Evolutionary conservation across 1,140 invertebrate genomes (phyloP).

Genomic region (Eulimnadia texana): DNA sequence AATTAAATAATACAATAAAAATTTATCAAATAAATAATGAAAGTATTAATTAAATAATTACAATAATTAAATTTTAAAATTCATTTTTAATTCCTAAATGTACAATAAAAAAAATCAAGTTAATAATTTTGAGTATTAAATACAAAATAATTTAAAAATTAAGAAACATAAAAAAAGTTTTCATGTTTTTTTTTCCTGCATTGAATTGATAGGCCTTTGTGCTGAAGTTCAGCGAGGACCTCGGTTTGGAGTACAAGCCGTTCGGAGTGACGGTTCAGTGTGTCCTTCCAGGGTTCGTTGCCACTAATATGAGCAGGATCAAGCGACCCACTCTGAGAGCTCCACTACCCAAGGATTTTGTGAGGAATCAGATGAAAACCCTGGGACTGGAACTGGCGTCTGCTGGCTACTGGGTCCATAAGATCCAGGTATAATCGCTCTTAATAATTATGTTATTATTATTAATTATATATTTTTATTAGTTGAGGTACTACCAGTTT

Average conservation of each 20-base stretch:
- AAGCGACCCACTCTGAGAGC: conserved; percentile 59
- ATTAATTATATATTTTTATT: not conserved
- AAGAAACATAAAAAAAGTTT: too few relatives aligned
- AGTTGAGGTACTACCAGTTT: conserved; percentile 3
- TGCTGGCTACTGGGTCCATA: conserved; percentile 48
- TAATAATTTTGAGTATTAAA: too few relatives aligned
- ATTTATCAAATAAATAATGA: too few relatives aligned
- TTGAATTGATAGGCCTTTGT: conserved; percentile 50
- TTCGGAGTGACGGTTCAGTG: conserved; percentile 71
- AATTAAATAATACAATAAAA: too few relatives aligned
- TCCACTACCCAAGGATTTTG: conserved; percentile 61
- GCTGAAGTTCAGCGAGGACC: conserved; percentile 63
- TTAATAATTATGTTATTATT: not conserved
- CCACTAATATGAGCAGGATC: conserved; percentile 85
- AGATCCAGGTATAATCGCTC: conserved; percentile 21
- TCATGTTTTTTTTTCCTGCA: conserved; percentile 12
- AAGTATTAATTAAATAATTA: too few relatives aligned
- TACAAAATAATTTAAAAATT: too few relatives aligned
- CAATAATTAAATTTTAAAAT: too few relatives aligned
- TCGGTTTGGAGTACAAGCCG: conserved; percentile 58
- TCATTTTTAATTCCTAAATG: too few relatives aligned
- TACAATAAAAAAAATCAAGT: too few relatives aligned
- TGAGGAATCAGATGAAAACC: conserved; percentile 55
- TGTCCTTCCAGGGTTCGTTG: conserved; percentile 73
- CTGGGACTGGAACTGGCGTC: conserved; percentile 56